A percentile compares a stretch with the other conserved stretches of the same genome.
These are phyloP conservation scores for Taxidea taxus DNA, from an alignment of 2,113 vertebrate genomes.

Conservation along the genomic window DNA sequence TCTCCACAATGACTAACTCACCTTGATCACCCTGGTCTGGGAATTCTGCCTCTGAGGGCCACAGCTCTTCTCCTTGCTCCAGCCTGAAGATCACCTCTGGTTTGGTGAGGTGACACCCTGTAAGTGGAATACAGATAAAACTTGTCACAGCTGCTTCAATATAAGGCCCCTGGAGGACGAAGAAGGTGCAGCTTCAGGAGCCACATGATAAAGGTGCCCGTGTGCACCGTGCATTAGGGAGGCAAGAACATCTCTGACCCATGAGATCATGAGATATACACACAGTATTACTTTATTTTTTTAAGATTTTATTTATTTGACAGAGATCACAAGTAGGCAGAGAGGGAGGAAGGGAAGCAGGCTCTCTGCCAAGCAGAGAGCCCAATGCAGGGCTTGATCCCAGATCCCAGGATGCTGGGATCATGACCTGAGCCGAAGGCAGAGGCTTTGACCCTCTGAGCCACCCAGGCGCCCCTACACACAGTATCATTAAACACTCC, in stretches of 20 bases:
- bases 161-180: neutral
- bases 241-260: neutral
- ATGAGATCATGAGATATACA: neutral
- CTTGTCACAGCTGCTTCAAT: neutral
- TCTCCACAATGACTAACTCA: neutral
- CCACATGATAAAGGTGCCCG: neutral
- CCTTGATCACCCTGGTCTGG: neutral
- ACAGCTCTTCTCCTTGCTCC: conserved; percentile 22
- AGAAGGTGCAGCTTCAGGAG: neutral
- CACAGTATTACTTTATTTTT: neutral
- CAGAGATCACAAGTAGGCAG: too few species aligned
- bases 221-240: neutral
- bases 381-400: too few species aligned
- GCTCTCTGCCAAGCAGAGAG: too few species aligned
- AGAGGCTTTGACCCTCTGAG: too few species aligned
- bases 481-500: neutral
- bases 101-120: neutral
- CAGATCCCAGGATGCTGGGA: too few species aligned
- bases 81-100: neutral
- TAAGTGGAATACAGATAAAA: neutral
- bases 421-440: too few species aligned
- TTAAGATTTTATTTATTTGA: too few species aligned
- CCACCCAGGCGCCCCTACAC: too few species aligned
- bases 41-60: neutral
- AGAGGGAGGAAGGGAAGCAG: too few species aligned